Percentiles rank a stretch among this genome's conserved stretches.
These are phyloP conservation scores for Epizoanthus rinbou DNA, from an alignment of 92 coral and sea anemone species.

Conservation along the genomic window DNA sequence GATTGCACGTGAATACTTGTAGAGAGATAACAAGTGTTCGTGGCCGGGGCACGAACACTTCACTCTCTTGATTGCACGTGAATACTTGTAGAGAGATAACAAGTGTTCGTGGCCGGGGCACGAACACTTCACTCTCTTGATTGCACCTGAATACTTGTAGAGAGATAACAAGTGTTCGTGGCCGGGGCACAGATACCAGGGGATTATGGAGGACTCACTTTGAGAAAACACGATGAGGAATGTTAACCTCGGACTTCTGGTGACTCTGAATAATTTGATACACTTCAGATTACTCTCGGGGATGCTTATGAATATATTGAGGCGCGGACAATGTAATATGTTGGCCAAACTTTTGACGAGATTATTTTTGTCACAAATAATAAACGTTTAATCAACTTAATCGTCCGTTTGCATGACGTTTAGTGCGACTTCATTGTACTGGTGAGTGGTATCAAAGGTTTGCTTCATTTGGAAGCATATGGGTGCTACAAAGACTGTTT, in stretches of 20 bases:
- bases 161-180: no score
- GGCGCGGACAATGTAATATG: background rate
- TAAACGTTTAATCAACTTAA: background rate
- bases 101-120: no score
- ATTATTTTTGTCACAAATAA: background rate
- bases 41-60: no score
- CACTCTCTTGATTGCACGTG: no score
- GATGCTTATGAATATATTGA: background rate
- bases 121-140: no score
- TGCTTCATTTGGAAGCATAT: no score
- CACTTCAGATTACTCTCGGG: background rate
- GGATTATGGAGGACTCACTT: background rate
- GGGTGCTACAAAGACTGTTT: no score
- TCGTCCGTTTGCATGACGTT: background rate
- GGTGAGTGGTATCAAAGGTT: no score
- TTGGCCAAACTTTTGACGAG: conserved; percentile 2
- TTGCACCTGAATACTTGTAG: background rate
- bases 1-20: no score
- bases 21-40: background rate
- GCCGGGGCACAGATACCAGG: background rate
- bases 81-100: background rate
- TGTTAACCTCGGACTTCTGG: background rate
- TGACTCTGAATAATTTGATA: background rate
- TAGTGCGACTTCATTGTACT: no score
- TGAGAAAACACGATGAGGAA: background rate